Evolutionary conservation across 1,140 invertebrate species (phyloP), one percentile per base, ranked within the genome.

Genomic region (Panagrolaimus sp.): DNA sequence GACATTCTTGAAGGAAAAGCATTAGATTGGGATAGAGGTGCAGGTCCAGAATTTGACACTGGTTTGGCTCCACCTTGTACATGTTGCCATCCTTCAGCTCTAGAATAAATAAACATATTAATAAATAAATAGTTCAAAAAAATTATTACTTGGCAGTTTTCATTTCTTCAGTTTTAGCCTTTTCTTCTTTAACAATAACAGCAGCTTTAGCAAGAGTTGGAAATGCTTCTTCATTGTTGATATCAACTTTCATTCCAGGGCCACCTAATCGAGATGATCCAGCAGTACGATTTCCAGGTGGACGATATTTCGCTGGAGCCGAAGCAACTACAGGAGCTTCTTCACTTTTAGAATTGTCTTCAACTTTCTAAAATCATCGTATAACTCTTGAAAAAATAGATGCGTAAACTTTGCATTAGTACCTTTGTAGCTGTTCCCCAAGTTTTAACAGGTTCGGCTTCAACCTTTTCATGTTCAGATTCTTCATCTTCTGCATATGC

Each of bases 201-300:
- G 21, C 52, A 5, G 52, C 52, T 12, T n/a, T 21, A 26, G 52
- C 52, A 10, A 58, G 52, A 9, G 52, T 58, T 21, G 52, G 52
- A 28, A 58, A 58, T 12, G 17, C 14, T 58, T 58, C 52, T 26
- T 58, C 52, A 28, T 58, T 58, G 21, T 58, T 21, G 52, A 58
- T 21, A 28, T 58, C 52, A 21, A 58, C 21, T 6, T 58, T 58
- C 21, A 58, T 28, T 38, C 32, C 32, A 28, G 52, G 52, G 21
- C 21, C 52, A 21, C 52, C 52, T 2, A 21, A 28, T n/a, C 52
- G 52, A 12, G 52, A 28, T 12, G 28, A 21, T 8, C 28, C 21
- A 12, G 21, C 28, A 12, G 21, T 28, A 28, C 52, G 52, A 21
- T 12, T n/a, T 38, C 2, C 32, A 26, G 52, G 52, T 21, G 52